Conservation (phyloP, 2,888 invertebrate genomes). For the Amphipoea oculea region DNA sequence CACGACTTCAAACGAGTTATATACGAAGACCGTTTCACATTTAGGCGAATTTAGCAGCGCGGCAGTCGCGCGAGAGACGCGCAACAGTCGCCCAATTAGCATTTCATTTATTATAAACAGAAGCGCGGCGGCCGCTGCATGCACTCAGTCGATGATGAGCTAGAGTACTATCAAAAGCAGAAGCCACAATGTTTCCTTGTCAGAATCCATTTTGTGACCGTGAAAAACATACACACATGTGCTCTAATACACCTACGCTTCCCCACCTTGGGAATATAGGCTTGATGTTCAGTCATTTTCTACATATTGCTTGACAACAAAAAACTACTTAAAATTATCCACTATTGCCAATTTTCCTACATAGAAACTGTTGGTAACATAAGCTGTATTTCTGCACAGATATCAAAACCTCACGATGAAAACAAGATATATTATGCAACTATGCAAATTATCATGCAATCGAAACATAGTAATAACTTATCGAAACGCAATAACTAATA, state of each 20-base stretch:
- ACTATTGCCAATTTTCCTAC: not conserved
- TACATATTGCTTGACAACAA: not conserved
- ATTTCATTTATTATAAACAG: no score
- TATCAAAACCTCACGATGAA: slow-evolving; percentile 26
- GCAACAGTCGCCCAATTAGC: no score
- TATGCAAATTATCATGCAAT: slow-evolving; percentile 43
- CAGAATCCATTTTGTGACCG: no score
- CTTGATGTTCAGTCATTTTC: not conserved
- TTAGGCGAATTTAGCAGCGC: no score
- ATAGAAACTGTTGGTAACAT: not conserved
- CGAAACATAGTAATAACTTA: slow-evolving; percentile 1
- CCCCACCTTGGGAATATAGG: not conserved
- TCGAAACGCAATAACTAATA: slow-evolving; percentile 11
- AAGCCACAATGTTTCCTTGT: no score
- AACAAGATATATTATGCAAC: slow-evolving; percentile 41
- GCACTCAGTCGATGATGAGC: no score
- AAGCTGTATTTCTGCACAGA: slow-evolving; percentile 1
- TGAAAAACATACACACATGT: no score
- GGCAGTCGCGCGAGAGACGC: no score
- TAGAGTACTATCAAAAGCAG: no score
- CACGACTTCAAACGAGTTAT: not conserved
- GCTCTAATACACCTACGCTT: not conserved
- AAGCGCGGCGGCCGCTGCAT: no score
- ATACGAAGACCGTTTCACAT: no score
- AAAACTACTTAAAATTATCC: not conserved